phyloP scores from a whole-genome alignment of 2,888 invertebrate species.

The Brachypalpus laphriformis region DNA sequence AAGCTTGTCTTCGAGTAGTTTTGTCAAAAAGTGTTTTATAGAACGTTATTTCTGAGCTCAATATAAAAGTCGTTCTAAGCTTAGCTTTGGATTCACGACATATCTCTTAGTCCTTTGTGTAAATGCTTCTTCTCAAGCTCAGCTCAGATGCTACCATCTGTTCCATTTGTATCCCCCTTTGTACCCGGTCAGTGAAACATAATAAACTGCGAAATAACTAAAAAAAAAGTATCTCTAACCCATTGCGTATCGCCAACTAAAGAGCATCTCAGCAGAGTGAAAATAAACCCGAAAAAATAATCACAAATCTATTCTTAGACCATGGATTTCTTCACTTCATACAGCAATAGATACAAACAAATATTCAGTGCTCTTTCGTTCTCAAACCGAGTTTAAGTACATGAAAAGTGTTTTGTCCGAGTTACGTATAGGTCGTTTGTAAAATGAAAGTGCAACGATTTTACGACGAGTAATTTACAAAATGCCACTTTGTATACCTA shows the following conservation, averaged over 20 bases:
- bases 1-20: no score
- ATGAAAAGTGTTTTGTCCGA: neutral
- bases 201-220: neutral
- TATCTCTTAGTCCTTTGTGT: no score
- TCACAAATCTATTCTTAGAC: slow-evolving; percentile 23
- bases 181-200: neutral
- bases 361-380: neutral
- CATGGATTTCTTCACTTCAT: neutral
- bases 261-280: neutral
- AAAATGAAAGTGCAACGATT: slow-evolving; percentile 19
- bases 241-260: neutral
- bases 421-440: neutral
- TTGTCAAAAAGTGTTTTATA: no score
- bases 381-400: neutral
- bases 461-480: neutral
- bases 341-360: slow-evolving; percentile 12
- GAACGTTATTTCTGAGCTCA: no score
- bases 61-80: neutral
- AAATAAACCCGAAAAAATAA: neutral
- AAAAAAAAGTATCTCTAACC: neutral
- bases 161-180: neutral
- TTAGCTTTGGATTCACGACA: neutral
- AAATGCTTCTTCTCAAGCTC: no score
- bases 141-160: neutral
- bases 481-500: neutral